phyloP scores from a whole-genome alignment of 2,888 invertebrate genomes.

The Amblyjoppa proteus region DNA sequence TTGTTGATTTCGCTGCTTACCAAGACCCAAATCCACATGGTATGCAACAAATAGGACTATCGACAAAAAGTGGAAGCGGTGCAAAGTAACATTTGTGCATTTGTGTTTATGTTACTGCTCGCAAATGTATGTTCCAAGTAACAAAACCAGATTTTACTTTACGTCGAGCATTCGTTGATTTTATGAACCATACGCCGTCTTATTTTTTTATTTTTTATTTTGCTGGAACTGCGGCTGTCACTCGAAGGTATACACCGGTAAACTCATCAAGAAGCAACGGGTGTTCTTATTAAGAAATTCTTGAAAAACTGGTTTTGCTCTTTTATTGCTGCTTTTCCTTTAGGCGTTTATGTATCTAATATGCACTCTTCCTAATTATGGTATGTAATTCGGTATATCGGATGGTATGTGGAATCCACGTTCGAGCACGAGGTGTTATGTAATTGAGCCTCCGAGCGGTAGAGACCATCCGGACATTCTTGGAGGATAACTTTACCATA shows the following conservation, averaged over 20 bases:
- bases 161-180: background rate
- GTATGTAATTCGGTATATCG: constrained; percentile 9
- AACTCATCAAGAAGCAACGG: constrained; percentile 27
- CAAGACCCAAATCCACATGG: constrained; percentile 85
- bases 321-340: constrained; percentile 31
- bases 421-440: background rate
- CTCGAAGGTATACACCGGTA: background rate
- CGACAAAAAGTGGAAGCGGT: constrained; percentile 85
- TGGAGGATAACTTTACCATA: background rate
- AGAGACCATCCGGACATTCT: background rate
- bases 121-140: constrained; percentile 27
- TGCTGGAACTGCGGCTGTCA: background rate
- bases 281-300: background rate
- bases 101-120: constrained; percentile 72
- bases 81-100: constrained; percentile 83
- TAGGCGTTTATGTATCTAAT: constrained; percentile 34
- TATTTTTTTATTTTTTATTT: background rate
- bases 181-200: background rate
- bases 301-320: constrained; percentile 71
- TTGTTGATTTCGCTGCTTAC: constrained; percentile 81
- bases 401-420: background rate
- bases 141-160: constrained; percentile 75
- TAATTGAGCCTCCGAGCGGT: background rate
- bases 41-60: constrained; percentile 85
- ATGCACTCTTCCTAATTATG: constrained; percentile 41